Evolutionary conservation across 2,888 invertebrate species (phyloP).

Genomic region (Euspilapteryx auroguttella): DNA sequence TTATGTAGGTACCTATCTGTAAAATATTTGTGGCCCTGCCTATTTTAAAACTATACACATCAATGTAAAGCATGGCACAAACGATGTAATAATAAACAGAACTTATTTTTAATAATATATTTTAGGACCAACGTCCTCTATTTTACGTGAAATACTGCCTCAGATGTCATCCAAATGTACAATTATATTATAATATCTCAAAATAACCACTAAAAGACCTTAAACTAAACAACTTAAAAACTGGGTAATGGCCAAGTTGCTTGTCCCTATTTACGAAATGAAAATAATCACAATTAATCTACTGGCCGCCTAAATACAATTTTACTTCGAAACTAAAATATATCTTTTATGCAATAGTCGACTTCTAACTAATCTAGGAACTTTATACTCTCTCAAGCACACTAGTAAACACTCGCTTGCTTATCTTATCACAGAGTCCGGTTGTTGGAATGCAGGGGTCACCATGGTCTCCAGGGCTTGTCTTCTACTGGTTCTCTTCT

Average conservation of each 20-base stretch:
- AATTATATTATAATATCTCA: conserved; percentile 7
- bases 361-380: conserved; percentile 5
- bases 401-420: conserved; percentile 9
- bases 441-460: conserved; percentile 19
- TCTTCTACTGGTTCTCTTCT: conserved; percentile 67
- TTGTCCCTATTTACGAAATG: too few species aligned
- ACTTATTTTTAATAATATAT: not conserved
- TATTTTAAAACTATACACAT: too few species aligned
- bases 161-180: conserved; percentile 50
- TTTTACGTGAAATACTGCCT: conserved; percentile 49
- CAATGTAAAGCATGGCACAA: not conserved
- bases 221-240: too few species aligned
- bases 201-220: too few species aligned
- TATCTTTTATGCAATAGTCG: too few species aligned
- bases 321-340: not conserved
- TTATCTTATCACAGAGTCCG: conserved; percentile 19
- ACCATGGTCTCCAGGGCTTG: conserved; percentile 85
- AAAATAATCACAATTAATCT: too few species aligned
- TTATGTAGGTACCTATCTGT: too few species aligned
- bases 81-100: not conserved
- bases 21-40: too few species aligned
- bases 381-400: conserved; percentile 13
- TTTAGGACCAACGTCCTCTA: conserved; percentile 4
- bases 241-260: too few species aligned
- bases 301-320: conserved; percentile 6